Base-by-base conservation (phyloP, 2,797 vertebrate genomes). In the Sitta carolinensis region DNA sequence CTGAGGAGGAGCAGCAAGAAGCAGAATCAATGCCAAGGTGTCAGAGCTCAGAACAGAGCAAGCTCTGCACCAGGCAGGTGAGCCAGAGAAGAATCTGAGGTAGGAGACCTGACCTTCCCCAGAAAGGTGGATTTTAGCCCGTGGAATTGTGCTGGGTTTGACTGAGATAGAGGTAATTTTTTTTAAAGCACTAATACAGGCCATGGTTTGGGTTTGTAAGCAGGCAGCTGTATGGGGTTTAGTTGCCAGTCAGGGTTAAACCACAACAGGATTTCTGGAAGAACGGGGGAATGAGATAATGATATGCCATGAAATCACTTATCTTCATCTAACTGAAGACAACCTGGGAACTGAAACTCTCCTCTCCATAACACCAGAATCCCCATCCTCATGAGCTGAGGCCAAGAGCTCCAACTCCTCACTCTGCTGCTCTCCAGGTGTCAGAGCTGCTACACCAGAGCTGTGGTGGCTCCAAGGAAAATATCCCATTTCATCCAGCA, bases 141-240 rank as follows among this genome's bases (percentile, higher is more conserved):
- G 8, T 26, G 67, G 58, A 47, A 29, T 11, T 10, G 18, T 17
- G 34, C 66, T 66, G 78, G 32, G 2, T 47, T 34, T 20, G 19
- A 6, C 6, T 17, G n/a, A n/a, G 25, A 16, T 1, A 8, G n/a
- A 36, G 45, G 16, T 16, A 1, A 8, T 69, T 30, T 26, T 40
- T 57, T 45, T 10, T 15, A 0, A 0, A 30, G 47, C 7, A 57
- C 57, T 25, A 1, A 7, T 5, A 16, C 1, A 43, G 78, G 68
- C 34, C 30, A 1, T 2, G 13, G 3, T 63, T 29, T 27, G 51
- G 66, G 10, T 69, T 29, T 51, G 66, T 9, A 16, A 36, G 57
- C 0, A 1, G 27, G 57, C 1, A 1, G 55, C 64, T 40, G 12
- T 0, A 10, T 0, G 0, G 42, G 13, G 32, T 17, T 78, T 4